Evolutionary conservation across 1,140 invertebrate genomes (phyloP), one percentile per base, ranked within the genome.

Genomic region (Megathymus violae): DNA sequence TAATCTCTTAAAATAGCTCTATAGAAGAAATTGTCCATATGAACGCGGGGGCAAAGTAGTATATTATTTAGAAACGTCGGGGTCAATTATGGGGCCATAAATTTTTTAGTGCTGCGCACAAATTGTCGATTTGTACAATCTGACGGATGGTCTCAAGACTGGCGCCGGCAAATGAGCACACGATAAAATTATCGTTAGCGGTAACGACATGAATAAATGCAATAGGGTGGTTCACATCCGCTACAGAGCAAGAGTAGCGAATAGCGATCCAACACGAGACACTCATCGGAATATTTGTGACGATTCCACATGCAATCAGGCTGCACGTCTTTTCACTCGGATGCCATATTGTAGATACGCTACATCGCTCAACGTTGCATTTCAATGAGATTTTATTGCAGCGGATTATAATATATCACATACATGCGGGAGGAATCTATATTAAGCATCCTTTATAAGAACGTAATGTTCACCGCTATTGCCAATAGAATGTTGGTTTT

Each of bases 181-280:
- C 89, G 88, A 92, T 92, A 92, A 92, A 92, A 92, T 92, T 91
- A 92, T 91, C 91, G 89, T 92, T 92, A 92, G 88, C 88, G 84
- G 88, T 92, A 92, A 92, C 91, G 89, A 92, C 88, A 92, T 91
- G 91, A 92, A 92, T 92, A 92, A 92, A 92, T 92, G 91, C 89
- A 92, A 83, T 85, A 91, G 86, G 85, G 82, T 79, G 85, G 80
- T 83, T 73, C 79, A 75, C 71, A 76, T 56, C 63, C 74, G 71
- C 70, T 76, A 56, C 59, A 69, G 71, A 67, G 71, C 67, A 56
- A 67, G 71, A 69, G 76, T 62, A 61, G 61, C 78, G 74, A 62
- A 70, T 67, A 62, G 66, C 36, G 66, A 70, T 69, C 69, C 52
- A 63, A 62, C 46, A 59, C 65, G 61, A 62, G 58, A 61, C 72